Conservation (phyloP, 2,113 vertebrate species). For the Pterocles gutturalis region DNA sequence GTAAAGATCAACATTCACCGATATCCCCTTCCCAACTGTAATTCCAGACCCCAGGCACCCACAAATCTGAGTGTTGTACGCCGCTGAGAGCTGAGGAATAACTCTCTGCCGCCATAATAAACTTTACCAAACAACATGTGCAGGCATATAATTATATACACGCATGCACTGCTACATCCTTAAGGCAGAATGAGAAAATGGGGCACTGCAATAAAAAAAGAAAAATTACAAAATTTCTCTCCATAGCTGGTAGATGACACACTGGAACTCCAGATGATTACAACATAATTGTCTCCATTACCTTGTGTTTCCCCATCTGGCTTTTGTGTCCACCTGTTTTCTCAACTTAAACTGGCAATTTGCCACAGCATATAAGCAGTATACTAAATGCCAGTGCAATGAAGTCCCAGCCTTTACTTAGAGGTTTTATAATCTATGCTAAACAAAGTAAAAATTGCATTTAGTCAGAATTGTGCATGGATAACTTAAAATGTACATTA, state of each 20-base stretch:
- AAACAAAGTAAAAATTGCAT: neutral
- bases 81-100: neutral
- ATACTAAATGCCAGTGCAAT: neutral
- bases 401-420: neutral
- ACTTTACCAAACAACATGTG: neutral
- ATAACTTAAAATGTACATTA: neutral
- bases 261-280: neutral
- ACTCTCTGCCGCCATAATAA: neutral
- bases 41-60: neutral
- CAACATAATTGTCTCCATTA: neutral
- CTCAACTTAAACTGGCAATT: neutral
- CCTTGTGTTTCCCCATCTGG: neutral
- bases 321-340: neutral
- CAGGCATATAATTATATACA: neutral
- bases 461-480: neutral
- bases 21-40: neutral
- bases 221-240: neutral
- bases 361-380: neutral
- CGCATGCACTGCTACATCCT: neutral
- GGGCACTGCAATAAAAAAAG: neutral
- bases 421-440: neutral
- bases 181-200: neutral
- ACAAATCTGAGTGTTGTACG: fast-evolving
- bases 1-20: neutral
- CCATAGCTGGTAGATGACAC: neutral